Evolutionary conservation across 2,113 vertebrate genomes (phyloP), one percentile per base, ranked within the genome.

Genomic region (Anas platyrhynchos): DNA sequence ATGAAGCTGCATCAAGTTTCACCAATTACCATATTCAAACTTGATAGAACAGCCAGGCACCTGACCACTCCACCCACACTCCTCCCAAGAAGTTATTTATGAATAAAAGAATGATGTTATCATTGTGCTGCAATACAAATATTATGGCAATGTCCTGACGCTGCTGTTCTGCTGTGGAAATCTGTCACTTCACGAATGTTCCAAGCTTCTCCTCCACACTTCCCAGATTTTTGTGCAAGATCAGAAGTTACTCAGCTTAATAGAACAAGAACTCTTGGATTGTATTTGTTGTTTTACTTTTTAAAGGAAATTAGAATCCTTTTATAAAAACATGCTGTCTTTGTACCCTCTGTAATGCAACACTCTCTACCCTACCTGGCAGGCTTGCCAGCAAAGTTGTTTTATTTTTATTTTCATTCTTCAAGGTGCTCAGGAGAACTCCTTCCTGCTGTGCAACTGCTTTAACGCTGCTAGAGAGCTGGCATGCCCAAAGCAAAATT

Each of bases 11-110:
- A 56, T 34, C 90, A 81, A 43, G 82, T 90, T 78, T 38, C 68
- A 86, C 81, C 86, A 94, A 2, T 36, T 55, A 84, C 82, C 50
- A 29, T 12, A 13, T 27, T 46, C 32, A 31, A 5, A 4, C 55
- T 34, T 85, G 78, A 48, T 36, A 83, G 86, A 72, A 54, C 79
- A 88, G 86, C 91, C 83, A 48, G 36, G 38, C 82, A 73, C 91
- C 88, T 88, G 85, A 56, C 72, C 82, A 56, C 72, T 38, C 76
- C 91, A 69, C 75, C 82, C 93, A 93, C 67, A 38, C 55, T 68
- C 87, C 87, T 92, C 89, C 88, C 93, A 63, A 32, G 7, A 32
- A 69, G 76, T 32, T 68, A 88, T 44, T 96, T 65, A 48, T 52
- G 90, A 74, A 59, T 25, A 74, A 9, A 83, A 26, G 44, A 76